These are phyloP conservation scores for Mastomys coucha DNA, from an alignment of 2,113 vertebrate genomes.

Conservation along the genomic window DNA sequence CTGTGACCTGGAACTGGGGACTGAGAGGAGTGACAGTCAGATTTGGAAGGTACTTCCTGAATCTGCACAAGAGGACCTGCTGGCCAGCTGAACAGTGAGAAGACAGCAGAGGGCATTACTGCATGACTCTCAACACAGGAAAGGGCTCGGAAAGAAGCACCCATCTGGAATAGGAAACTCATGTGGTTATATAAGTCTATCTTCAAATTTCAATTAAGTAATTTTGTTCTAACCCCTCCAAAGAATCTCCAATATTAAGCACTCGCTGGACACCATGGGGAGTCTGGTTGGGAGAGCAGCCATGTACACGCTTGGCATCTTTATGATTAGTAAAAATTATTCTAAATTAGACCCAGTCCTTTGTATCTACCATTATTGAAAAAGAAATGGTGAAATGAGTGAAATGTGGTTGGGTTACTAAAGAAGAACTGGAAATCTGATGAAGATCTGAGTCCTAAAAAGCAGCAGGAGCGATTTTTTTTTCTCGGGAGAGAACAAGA, in stretches of 20 bases:
- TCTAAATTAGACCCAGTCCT: background rate
- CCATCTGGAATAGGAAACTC: background rate
- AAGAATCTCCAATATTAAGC: constrained; percentile 8
- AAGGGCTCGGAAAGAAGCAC: background rate
- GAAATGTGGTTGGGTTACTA: background rate
- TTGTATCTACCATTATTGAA: background rate
- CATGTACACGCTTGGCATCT: background rate
- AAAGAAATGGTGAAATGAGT: background rate
- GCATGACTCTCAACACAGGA: background rate
- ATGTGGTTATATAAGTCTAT: background rate
- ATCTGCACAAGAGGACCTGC: background rate
- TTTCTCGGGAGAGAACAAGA: background rate
- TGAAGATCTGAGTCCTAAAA: background rate
- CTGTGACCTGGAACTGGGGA: background rate
- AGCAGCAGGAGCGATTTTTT: background rate
- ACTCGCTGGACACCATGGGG: background rate
- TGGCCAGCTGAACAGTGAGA: background rate
- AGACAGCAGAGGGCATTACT: background rate
- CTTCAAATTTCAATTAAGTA: constrained; percentile 34
- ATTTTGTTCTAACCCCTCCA: constrained; percentile 2
- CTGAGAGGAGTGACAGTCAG: background rate
- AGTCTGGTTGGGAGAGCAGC: background rate
- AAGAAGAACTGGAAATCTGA: background rate
- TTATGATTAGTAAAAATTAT: background rate
- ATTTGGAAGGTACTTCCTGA: background rate